phyloP scores from a whole-genome alignment of 2,797 vertebrate genomes.

The Leucoraja ocellata region DNA sequence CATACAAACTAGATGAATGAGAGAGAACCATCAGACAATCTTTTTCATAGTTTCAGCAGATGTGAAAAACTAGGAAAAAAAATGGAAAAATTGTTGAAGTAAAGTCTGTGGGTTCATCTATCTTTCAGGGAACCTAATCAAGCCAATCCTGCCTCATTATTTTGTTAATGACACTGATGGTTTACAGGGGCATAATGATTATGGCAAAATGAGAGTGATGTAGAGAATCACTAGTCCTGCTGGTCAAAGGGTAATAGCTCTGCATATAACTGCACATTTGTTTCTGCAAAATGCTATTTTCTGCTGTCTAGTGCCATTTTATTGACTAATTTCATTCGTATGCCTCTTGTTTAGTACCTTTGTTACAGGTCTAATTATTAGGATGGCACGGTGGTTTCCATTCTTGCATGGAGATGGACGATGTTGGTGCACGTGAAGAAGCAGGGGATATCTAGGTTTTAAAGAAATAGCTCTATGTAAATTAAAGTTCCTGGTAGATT shows the following conservation, averaged over 20 bases:
- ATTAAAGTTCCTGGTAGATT: neutral
- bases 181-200: neutral
- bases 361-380: neutral
- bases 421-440: too few species aligned
- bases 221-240: neutral
- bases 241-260: neutral
- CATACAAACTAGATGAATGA: constrained; percentile 12
- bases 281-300: neutral
- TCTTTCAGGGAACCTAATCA: constrained; percentile 8
- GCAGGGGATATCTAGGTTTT: neutral
- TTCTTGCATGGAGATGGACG: neutral
- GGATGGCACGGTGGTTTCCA: neutral
- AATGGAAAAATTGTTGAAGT: constrained; percentile 10
- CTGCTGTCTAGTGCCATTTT: neutral
- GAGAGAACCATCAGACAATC: neutral
- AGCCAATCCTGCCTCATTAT: neutral
- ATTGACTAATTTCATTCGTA: constrained; percentile 5
- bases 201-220: constrained; percentile 3
- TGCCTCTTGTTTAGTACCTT: neutral
- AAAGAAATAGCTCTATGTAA: neutral
- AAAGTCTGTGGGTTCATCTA: neutral
- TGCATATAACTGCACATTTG: neutral
- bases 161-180: constrained; percentile 13
- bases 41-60: constrained; percentile 8
- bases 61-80: neutral